phyloP scores from a whole-genome alignment of 2,113 vertebrate genomes.

The Sialia sialis region DNA sequence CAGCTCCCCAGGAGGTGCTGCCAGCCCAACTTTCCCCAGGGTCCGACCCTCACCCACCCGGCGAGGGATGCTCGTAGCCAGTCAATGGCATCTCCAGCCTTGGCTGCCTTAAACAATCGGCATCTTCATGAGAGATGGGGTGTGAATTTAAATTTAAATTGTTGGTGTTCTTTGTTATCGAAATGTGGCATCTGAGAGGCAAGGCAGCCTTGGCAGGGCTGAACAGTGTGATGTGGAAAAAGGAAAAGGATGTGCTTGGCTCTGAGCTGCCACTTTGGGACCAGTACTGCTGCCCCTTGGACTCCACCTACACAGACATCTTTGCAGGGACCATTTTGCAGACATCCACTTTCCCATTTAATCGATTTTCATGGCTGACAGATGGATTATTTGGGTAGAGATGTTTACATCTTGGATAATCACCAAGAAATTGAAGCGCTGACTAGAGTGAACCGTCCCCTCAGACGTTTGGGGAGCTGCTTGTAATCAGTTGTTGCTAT shows the following conservation, averaged over 20 bases:
- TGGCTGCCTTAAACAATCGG: neutral
- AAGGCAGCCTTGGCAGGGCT: neutral
- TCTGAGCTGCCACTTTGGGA: neutral
- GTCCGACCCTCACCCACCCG: neutral
- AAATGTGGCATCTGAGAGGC: neutral
- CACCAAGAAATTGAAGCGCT: neutral
- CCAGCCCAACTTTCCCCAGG: neutral
- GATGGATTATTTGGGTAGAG: neutral
- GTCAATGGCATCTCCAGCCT: neutral
- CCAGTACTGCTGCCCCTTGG: neutral
- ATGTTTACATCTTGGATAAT: neutral
- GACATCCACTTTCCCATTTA: neutral
- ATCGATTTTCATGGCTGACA: neutral
- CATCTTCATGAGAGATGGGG: neutral
- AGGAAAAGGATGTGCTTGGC: neutral
- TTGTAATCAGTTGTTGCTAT: neutral
- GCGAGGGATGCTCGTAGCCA: fast-evolving
- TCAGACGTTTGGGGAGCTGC: neutral
- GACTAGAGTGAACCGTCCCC: neutral
- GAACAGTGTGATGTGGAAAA: neutral
- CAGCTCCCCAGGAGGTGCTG: neutral
- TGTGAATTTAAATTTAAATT: neutral
- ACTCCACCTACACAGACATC: neutral
- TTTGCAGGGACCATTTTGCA: neutral
- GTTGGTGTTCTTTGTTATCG: neutral